phyloP scores from a whole-genome alignment of 2,113 vertebrate species.

The Pitta sordida region DNA sequence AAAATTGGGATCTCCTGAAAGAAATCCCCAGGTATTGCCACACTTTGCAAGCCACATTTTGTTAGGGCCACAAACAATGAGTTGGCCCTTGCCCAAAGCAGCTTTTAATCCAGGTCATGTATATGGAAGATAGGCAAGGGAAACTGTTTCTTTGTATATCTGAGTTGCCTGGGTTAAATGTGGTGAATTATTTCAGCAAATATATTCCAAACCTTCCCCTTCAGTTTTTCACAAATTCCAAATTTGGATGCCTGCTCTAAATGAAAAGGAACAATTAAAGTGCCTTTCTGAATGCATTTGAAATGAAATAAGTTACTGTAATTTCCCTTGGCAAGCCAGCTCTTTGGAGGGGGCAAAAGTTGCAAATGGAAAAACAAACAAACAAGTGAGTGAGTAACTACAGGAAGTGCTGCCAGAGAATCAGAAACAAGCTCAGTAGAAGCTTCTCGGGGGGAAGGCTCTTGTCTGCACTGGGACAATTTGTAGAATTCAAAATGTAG shows the following conservation, averaged over 20 bases:
- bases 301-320: conserved; percentile 31
- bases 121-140: background rate
- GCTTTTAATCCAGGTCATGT: background rate
- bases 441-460: background rate
- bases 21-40: background rate
- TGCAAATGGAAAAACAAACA: conserved; percentile 48
- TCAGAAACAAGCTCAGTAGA: background rate
- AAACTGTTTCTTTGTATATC: background rate
- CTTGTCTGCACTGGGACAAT: background rate
- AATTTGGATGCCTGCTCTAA: background rate
- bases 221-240: background rate
- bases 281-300: conserved; percentile 4
- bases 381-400: conserved; percentile 38
- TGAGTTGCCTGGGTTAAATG: background rate
- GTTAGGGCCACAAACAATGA: background rate
- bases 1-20: background rate
- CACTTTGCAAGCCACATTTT: background rate
- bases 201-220: background rate
- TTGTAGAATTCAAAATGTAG: conserved; percentile 1
- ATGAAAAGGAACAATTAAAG: conserved; percentile 26
- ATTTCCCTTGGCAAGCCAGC: background rate
- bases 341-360: conserved; percentile 31
- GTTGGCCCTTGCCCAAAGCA: background rate
- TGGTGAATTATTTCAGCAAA: background rate
- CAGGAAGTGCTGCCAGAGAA: conserved; percentile 11